Base-by-base conservation (phyloP, 2,888 invertebrate genomes). In the Pycnomerus fuliginosus region DNA sequence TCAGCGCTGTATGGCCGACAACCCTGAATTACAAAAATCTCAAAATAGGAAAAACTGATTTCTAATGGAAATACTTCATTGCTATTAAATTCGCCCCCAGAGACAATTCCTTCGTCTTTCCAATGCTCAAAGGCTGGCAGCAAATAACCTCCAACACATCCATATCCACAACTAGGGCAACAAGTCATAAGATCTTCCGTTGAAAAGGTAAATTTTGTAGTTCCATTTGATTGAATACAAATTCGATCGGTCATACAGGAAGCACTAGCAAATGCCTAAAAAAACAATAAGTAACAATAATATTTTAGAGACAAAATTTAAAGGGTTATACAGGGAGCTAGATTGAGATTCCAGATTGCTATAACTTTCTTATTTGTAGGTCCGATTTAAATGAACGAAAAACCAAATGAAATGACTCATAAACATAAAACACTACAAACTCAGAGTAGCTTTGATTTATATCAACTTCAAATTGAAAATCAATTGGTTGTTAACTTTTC, bases 211-310 rank as follows among this genome's bases (percentile, higher is more conserved):
- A n/a, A 11, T 10, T 27, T 27, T 4, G 10, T 10, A 7, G 4
- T 5, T 27, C 27, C 27, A 7, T 27, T 27, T 4, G 27, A 8
- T 11, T 27, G 27, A 11, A 27, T 27, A 11, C 27, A 27, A 4
- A 27, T 7, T 4, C 27, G 27, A 10, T 27, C 27, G 10, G 27
- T 27, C n/a, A n/a, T n/a, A n/a, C n/a, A n/a, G n/a, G n/a, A n/a
- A n/a, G n/a, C n/a, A n/a, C n/a, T n/a, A n/a, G n/a, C n/a, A n/a
- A n/a, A n/a, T n/a, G n/a, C n/a, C n/a, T n/a, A n/a, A n/a, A n/a
- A n/a, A n/a, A n/a, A n/a, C n/a, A n/a, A n/a, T n/a, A n/a, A n/a
- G n/a, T n/a, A n/a, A n/a, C n/a, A n/a, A n/a, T n/a, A n/a, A n/a
- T n/a, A n/a, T n/a, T n/a, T n/a, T n/a, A n/a, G n/a, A n/a, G n/a